Evolutionary conservation across 2,888 invertebrate genomes (phyloP).

Genomic region (Drosophila leonis): DNA sequence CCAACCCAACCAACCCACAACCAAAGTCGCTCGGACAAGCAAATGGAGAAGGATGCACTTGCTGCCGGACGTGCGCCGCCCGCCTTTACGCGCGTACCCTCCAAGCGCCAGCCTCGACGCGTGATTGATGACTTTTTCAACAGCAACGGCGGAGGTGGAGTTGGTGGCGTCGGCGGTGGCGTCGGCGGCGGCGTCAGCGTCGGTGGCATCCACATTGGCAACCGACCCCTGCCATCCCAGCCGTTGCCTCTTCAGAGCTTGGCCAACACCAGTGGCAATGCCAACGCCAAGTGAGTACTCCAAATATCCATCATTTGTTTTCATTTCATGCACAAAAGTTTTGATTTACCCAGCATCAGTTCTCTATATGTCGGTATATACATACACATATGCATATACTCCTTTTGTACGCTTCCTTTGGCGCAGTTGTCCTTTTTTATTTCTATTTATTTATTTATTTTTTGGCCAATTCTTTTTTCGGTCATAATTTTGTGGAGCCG

Average conservation of each 20-base stretch:
- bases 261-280: slow-evolving; percentile 56
- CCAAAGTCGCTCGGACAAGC: slow-evolving; percentile 74
- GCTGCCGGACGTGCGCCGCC: slow-evolving; percentile 88
- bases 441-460: background rate
- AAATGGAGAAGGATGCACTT: slow-evolving; percentile 84
- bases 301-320: slow-evolving; percentile 77
- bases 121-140: slow-evolving; percentile 88
- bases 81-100: slow-evolving; percentile 91
- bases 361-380: slow-evolving; percentile 9
- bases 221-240: slow-evolving; percentile 61
- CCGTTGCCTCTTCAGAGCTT: slow-evolving; percentile 58
- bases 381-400: slow-evolving; percentile 4
- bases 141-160: slow-evolving; percentile 33
- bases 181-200: slow-evolving; percentile 9
- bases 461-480: slow-evolving; percentile 45
- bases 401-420: slow-evolving; percentile 51
- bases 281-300: slow-evolving; percentile 71
- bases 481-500: slow-evolving; percentile 69
- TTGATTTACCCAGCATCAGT: slow-evolving; percentile 69
- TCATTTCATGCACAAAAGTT: slow-evolving; percentile 78
- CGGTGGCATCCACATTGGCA: slow-evolving; percentile 57
- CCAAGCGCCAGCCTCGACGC: slow-evolving; percentile 90
- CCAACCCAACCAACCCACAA: slow-evolving; percentile 44
- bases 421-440: slow-evolving; percentile 55
- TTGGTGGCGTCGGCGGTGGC: slow-evolving; percentile 20